Base-by-base conservation (phyloP, 1,140 invertebrate species). In the Rhopalosiphum maidis region DNA sequence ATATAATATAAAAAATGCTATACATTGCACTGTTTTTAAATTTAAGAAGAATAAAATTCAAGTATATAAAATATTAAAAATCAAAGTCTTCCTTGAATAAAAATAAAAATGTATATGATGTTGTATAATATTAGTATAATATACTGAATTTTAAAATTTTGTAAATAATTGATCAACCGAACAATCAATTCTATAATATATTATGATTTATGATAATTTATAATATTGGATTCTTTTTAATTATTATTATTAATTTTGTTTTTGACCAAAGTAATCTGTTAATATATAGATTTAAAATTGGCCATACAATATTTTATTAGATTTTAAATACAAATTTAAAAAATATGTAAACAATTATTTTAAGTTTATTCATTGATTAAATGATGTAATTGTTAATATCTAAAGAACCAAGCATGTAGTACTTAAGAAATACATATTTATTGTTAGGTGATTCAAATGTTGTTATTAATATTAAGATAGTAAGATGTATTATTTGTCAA, bases 381-480 rank as follows among this genome's bases (percentile, higher is more conserved):
- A 6, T 89, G 37, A 89, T 89, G 51, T 89, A 55, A 35, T 89
- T 55, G 35, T 89, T 89, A 23, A 55, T 25, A 35, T 54, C 23
- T 30, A 55, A 89, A 89, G 88, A 89, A 89, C 88, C 51, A 89
- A 89, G 25, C 8, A 54, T 89, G n/a, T 89, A 89, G 35, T 89
- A 89, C 51, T 89, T 89, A 55, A 89, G n/a, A 23, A 89, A 55
- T 41, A 41, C 41, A 89, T 51, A n/a, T 88, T 35, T 51, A 88
- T 88, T 48, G 15, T 87, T 88, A 48, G 86, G 30, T 88, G 1
- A 88, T 88, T 88, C 60, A 46, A 30, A 46, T 88, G 86, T 46
- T 46, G 23, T 88, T 35, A 88, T 88, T 88, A 35, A 88, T 88
- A 88, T 48, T 88, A 77, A 77, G n/a, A 77, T 77, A 85, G 22